A percentile compares a stretch with the other conserved stretches of the same genome.
Conservation (phyloP, 2,888 invertebrate genomes). For the Cheilosia pagana region DNA sequence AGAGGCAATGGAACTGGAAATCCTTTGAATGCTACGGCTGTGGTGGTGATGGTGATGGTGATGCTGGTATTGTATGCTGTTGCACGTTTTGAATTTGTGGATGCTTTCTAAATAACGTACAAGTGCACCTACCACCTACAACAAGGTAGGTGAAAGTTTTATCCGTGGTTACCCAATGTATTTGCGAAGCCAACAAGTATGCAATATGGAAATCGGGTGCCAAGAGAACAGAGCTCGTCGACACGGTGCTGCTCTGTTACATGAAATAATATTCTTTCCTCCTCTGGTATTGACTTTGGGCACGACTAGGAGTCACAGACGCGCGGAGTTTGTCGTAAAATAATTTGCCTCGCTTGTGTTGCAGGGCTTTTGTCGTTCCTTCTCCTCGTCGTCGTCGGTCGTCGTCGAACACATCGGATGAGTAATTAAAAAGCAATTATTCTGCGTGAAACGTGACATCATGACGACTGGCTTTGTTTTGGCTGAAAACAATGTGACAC, state of each 20-base stretch:
- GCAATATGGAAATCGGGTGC: constrained; percentile 64
- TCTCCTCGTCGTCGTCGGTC: constrained; percentile 23
- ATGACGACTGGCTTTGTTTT: constrained; percentile 71
- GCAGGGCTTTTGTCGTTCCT: constrained; percentile 11
- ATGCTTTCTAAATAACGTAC: constrained; percentile 15
- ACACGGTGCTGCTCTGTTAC: background rate
- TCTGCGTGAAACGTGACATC: constrained; percentile 74
- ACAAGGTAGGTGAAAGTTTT: constrained; percentile 66
- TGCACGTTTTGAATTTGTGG: constrained; percentile 66
- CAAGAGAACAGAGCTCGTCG: constrained; percentile 6
- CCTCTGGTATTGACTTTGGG: constrained; percentile 29
- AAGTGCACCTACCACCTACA: background rate
- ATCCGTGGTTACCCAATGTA: constrained; percentile 63
- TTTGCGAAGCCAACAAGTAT: constrained; percentile 66
- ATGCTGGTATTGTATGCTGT: background rate
- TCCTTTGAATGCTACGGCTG: constrained; percentile 16
- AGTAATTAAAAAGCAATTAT: constrained; percentile 75
- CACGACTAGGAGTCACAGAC: constrained; percentile 6
- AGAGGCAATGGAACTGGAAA: constrained; percentile 1
- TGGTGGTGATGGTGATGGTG: constrained; percentile 1
- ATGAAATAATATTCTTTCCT: constrained; percentile 24
- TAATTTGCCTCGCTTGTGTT: constrained; percentile 63
- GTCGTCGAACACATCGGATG: constrained; percentile 55
- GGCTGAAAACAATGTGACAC: constrained; percentile 50
- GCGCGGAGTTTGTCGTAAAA: constrained; percentile 52